A percentile compares a stretch with the other conserved stretches of the same genome.
These are phyloP conservation scores for Characodon lateralis DNA, from an alignment of 2,797 vertebrate genomes.

Conservation along the genomic window DNA sequence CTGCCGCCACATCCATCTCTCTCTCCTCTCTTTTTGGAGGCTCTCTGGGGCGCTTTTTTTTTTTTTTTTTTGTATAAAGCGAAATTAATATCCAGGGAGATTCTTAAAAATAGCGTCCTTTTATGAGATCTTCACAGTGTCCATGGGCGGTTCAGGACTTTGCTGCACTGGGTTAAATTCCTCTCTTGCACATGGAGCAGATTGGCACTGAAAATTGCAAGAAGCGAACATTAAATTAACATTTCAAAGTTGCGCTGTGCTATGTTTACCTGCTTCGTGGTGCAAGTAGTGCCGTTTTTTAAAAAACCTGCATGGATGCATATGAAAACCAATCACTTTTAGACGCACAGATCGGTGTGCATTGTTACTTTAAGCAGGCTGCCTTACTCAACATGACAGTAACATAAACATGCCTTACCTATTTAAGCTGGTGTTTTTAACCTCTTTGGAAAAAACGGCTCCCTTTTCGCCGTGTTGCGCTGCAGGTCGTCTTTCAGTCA, in stretches of 20 bases:
- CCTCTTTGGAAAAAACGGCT: constrained; percentile 10
- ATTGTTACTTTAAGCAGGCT: not conserved
- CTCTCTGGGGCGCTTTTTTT: constrained; percentile 18
- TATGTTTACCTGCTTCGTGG: not conserved
- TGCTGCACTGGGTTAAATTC: constrained; percentile 29
- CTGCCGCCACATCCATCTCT: constrained; percentile 84
- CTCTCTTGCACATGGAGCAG: constrained; percentile 35
- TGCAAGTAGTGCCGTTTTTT: not conserved
- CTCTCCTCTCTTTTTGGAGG: not conserved
- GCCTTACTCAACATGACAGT: not conserved
- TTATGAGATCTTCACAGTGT: constrained; percentile 33
- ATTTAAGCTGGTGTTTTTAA: constrained; percentile 5
- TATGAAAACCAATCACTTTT: not conserved
- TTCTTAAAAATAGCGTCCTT: constrained; percentile 26
- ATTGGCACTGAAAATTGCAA: constrained; percentile 65
- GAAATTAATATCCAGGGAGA: constrained; percentile 47
- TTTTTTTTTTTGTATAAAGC: not conserved
- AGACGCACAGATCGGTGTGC: not conserved
- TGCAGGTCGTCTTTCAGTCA: not conserved
- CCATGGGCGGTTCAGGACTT: constrained; percentile 34
- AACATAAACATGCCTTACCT: constrained; percentile 29
- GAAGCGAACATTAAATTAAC: constrained; percentile 48
- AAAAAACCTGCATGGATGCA: not conserved
- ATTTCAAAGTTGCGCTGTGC: constrained; percentile 26
- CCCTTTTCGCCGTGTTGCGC: not conserved